Percentiles rank a stretch among this genome's conserved stretches.
These are phyloP conservation scores for Halcyon chelicuti DNA, from an alignment of 2,797 vertebrate species.

Conservation along the genomic window DNA sequence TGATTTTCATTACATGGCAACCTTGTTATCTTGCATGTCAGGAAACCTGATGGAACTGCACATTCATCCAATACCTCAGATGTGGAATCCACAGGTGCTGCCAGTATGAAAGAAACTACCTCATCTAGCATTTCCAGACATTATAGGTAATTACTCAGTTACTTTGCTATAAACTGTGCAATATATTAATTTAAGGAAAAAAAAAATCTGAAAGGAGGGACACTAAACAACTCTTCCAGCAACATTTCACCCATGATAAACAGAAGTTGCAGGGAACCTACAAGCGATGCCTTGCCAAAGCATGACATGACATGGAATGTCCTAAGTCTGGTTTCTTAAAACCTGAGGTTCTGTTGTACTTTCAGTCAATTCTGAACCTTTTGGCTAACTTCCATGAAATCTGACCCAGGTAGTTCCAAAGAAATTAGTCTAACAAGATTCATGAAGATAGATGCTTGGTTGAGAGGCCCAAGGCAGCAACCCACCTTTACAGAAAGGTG, in stretches of 20 bases:
- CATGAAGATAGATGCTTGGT: neutral
- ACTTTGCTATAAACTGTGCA: neutral
- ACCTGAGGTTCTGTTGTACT: neutral
- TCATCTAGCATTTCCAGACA: slow-evolving; percentile 95
- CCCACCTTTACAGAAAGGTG: neutral
- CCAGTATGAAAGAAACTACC: slow-evolving; percentile 98
- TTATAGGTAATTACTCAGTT: slow-evolving; percentile 83
- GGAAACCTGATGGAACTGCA: slow-evolving; percentile 87
- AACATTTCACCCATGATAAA: neutral
- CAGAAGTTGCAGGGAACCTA: neutral
- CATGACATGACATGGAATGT: neutral
- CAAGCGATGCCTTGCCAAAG: neutral
- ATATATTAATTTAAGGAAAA: neutral
- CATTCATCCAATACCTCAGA: slow-evolving; percentile 93
- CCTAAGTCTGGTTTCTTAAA: neutral
- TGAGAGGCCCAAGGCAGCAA: neutral
- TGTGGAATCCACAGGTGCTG: slow-evolving; percentile 91
- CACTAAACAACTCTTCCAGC: neutral
- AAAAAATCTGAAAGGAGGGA: neutral
- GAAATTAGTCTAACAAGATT: neutral
- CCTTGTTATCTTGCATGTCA: slow-evolving; percentile 51
- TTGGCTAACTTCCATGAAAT: neutral
- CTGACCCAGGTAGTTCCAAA: neutral
- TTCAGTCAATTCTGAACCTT: neutral
- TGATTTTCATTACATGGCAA: slow-evolving; percentile 64